Evolutionary conservation across 2,888 invertebrate species (phyloP).

Genomic region (Spisula solida): DNA sequence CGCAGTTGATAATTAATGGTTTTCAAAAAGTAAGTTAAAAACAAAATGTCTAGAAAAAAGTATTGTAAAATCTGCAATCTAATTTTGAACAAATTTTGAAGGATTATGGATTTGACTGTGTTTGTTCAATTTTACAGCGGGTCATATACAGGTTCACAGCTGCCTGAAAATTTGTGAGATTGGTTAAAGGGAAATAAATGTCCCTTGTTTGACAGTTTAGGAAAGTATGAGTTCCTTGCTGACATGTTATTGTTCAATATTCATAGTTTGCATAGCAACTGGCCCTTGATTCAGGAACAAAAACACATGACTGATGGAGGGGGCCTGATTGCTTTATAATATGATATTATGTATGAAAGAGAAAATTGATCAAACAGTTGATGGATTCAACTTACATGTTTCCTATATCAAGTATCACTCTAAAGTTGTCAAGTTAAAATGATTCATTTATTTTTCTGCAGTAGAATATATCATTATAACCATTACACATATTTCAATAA

Average conservation of each 20-base stretch:
- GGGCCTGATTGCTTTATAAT: no score
- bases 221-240: slow-evolving; percentile 22
- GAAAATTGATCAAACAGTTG: background rate
- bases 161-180: slow-evolving; percentile 30
- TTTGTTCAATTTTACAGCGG: slow-evolving; percentile 24
- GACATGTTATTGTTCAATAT: background rate
- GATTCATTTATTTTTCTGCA: background rate
- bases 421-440: background rate
- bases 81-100: background rate
- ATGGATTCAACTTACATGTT: background rate
- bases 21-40: no score
- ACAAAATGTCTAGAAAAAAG: no score
- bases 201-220: background rate
- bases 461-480: no score
- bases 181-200: slow-evolving; percentile 4
- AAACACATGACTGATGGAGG: background rate
- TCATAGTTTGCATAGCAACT: slow-evolving; percentile 1
- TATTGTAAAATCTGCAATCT: background rate
- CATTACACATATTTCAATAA: background rate
- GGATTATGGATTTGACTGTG: background rate
- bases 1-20: no score
- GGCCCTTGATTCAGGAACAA: slow-evolving; percentile 13
- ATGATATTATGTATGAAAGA: background rate
- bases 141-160: slow-evolving; percentile 13
- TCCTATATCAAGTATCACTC: background rate